These are phyloP conservation scores for Caenorhabditis wallacei DNA, from an alignment of 2,888 invertebrate genomes.

Conservation along the genomic window DNA sequence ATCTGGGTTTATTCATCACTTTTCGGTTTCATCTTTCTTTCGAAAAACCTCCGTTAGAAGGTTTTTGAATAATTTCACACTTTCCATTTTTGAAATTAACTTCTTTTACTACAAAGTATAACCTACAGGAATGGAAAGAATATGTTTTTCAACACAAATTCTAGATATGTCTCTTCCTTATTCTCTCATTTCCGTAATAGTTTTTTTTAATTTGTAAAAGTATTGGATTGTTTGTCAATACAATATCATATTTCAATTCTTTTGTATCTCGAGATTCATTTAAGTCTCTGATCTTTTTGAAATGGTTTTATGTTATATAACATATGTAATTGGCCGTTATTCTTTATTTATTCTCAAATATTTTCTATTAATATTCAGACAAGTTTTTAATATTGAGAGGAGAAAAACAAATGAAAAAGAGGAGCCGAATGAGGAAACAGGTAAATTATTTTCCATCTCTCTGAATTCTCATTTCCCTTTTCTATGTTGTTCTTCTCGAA, in stretches of 20 bases:
- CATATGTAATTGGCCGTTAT: slow-evolving; percentile 34
- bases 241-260: slow-evolving; percentile 29
- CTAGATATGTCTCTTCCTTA: neutral
- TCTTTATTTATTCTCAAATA: slow-evolving; percentile 36
- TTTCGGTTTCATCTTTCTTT: slow-evolving; percentile 17
- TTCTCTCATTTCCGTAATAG: slow-evolving; percentile 17
- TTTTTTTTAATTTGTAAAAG: slow-evolving; percentile 6
- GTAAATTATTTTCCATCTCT: neutral
- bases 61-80: slow-evolving; percentile 1
- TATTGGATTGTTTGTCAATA: slow-evolving; percentile 19
- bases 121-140: too few relatives aligned
- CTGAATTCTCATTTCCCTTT: neutral
- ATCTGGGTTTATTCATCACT: slow-evolving; percentile 40
- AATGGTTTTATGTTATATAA: slow-evolving; percentile 21
- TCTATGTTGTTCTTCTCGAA: neutral
- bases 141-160: too few relatives aligned
- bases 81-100: neutral
- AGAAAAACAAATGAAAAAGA: slow-evolving; percentile 6
- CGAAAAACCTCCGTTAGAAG: neutral
- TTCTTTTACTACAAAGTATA: too few relatives aligned
- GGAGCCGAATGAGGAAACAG: neutral
- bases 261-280: neutral
- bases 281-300: slow-evolving; percentile 5
- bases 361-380: slow-evolving; percentile 29
- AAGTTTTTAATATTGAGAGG: slow-evolving; percentile 15